Evolutionary conservation across 2,113 vertebrate species (phyloP), one percentile per base, ranked within the genome.

Genomic region (Brachionichthys hirsutus): DNA sequence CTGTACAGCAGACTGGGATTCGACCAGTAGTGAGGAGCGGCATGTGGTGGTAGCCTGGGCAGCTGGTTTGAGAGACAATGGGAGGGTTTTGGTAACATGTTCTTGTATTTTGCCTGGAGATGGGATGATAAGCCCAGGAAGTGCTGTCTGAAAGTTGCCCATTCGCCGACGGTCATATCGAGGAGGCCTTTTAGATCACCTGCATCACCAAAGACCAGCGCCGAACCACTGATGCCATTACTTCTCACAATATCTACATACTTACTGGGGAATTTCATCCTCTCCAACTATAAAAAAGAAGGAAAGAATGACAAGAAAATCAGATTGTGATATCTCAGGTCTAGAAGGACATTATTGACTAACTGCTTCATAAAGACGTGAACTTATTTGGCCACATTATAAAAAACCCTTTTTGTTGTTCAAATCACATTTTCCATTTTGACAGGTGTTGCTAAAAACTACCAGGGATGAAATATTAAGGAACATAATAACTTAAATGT

Each of bases 161-260:
- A 92, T 54, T 92, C 88, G 5, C 92, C 88, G 22, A 89, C 86
- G 38, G 77, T 89, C 92, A 92, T 92, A 15, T 65, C 20, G 2
- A 92, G 72, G 42, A 92, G 86, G 3, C 62, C 17, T 63, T 87
- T 90, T 15, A 92, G 87, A 34, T 92, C 90, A 0, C 61, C 54
- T 12, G 41, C 48, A 35, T 92, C 68, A 8, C 89, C 81, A 43
- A 91, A 85, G 19, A 92, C 55, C 64, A 92, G 77, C 0, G 88
- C 82, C 0, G 48, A 44, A 5, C 91, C 91, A 40, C 53, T 82
- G 56, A 92, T 77, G 18, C 63, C 15, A 24, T 92, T 83, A 18
- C 24, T 46, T 61, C 50, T 87, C 24, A 91, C 78, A 13, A 47
- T 79, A 11, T 86, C 67, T 2, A 41, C 63, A 19, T 90, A 92